A percentile compares a stretch with the other conserved stretches of the same genome.
These are phyloP conservation scores for Delichon dasypus DNA, from an alignment of 2,797 vertebrate species.

Conservation along the genomic window DNA sequence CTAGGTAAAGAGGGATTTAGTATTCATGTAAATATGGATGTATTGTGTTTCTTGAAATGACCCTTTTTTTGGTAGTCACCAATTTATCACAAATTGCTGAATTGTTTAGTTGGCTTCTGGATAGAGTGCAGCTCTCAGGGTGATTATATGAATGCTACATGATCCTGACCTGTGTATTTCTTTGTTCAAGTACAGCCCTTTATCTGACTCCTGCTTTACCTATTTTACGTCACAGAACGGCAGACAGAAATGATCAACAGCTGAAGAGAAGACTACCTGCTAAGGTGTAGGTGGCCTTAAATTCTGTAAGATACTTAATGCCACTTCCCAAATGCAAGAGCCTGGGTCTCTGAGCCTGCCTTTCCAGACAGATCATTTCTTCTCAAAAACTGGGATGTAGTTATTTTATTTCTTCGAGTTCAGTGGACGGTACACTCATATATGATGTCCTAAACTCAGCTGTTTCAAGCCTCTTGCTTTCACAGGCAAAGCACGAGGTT, in stretches of 20 bases:
- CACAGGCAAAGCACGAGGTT: accelerated
- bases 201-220: background rate
- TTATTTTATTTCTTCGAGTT: background rate
- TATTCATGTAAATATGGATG: background rate
- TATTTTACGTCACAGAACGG: background rate
- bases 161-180: background rate
- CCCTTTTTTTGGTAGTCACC: background rate
- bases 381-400: background rate
- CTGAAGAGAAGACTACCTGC: background rate
- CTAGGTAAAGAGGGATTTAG: background rate
- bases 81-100: background rate
- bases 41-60: background rate
- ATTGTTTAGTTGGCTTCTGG: background rate
- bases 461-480: background rate
- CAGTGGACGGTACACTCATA: background rate
- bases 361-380: background rate
- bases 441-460: background rate
- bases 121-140: background rate
- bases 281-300: background rate
- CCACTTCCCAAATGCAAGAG: background rate
- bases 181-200: background rate
- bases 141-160: background rate
- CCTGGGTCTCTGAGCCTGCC: background rate
- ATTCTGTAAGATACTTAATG: background rate
- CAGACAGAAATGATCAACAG: background rate